phyloP scores from a whole-genome alignment of 30 jellyfish, hydroid and myxozoan species.

The Nemopilema nomurai region DNA sequence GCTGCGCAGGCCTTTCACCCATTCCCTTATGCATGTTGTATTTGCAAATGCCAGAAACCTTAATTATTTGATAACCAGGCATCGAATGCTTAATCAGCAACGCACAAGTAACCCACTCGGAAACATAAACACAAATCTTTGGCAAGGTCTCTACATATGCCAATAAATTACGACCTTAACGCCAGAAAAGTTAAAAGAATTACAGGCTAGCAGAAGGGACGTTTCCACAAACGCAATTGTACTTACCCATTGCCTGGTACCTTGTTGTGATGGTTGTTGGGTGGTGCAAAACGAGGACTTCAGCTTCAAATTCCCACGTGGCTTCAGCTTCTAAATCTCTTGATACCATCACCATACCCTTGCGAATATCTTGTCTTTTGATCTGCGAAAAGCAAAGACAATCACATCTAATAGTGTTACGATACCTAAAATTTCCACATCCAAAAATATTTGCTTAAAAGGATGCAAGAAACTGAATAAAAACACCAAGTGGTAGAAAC shows the following conservation, averaged over 20 bases:
- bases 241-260: constrained; percentile 97
- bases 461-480: too few species aligned
- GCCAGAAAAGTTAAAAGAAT: background rate
- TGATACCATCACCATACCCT: constrained; percentile 93
- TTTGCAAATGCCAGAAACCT: background rate
- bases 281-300: constrained; percentile 86
- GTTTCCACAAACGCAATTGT: background rate
- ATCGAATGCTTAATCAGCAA: background rate
- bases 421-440: too few species aligned
- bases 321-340: constrained; percentile 74
- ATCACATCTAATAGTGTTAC: too few species aligned
- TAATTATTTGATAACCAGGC: too few species aligned
- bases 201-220: background rate
- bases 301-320: constrained; percentile 97
- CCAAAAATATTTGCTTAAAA: too few species aligned
- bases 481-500: too few species aligned
- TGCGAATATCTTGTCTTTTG: constrained; percentile 93
- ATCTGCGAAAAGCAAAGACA: constrained; percentile 30
- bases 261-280: constrained; percentile 94
- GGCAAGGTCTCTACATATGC: too few species aligned
- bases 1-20: background rate
- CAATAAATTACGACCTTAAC: too few species aligned
- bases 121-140: too few species aligned
- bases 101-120: too few species aligned
- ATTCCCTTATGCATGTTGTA: background rate